A percentile compares a stretch with the other conserved stretches of the same genome.
Conservation (phyloP, 1,140 invertebrate genomes). For the Phocides pigmalion region DNA sequence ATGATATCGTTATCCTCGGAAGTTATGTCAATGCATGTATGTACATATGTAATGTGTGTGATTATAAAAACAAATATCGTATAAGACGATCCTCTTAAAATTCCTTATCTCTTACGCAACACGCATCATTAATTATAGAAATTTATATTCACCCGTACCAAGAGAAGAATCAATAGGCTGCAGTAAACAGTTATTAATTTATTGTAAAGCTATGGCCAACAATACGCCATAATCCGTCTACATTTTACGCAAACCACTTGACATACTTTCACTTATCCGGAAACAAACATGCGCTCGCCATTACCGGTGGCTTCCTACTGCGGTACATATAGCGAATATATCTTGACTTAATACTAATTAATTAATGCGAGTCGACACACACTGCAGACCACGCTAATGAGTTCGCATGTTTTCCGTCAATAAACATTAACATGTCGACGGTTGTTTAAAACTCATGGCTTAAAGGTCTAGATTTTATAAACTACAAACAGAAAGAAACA, state of each 20-base stretch:
- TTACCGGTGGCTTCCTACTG: slow-evolving; percentile 10
- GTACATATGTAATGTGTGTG: no score
- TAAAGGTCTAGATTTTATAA: no score
- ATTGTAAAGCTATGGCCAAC: not conserved
- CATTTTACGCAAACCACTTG: slow-evolving; percentile 1
- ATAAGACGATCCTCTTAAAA: no score
- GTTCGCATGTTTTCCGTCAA: slow-evolving; percentile 3
- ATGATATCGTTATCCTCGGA: no score
- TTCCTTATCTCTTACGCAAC: no score
- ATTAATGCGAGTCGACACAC: slow-evolving; percentile 11
- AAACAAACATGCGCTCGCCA: slow-evolving; percentile 4
- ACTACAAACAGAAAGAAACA: no score
- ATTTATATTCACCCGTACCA: no score
- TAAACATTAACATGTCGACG: not conserved
- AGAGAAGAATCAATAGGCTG: no score
- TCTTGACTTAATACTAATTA: slow-evolving; percentile 10
- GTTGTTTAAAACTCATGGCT: no score
- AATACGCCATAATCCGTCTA: not conserved
- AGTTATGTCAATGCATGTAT: no score
- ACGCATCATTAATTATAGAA: no score
- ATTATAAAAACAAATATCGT: no score
- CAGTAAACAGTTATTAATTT: not conserved
- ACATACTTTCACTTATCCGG: slow-evolving; percentile 26
- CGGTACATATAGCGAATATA: not conserved
- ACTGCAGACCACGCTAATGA: slow-evolving; percentile 11